Conservation (phyloP, 2,888 invertebrate genomes). For the Coenonympha arcania region DNA sequence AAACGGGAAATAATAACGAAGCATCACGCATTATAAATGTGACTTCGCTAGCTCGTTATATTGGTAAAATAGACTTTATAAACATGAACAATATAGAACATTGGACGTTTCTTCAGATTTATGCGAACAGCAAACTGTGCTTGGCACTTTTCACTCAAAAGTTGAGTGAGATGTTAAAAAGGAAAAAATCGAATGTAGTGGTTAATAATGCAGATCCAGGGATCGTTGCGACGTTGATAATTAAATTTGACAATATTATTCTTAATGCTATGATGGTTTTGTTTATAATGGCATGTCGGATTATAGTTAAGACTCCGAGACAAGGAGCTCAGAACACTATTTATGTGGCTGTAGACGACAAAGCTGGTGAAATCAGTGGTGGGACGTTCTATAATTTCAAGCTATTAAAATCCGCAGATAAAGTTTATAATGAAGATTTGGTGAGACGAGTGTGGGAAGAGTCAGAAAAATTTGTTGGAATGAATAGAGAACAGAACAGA, state of each 20-base stretch:
- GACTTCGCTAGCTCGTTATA: conserved; percentile 79
- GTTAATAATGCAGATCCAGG: conserved; percentile 87
- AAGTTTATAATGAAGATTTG: conserved; percentile 55
- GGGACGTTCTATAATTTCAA: conserved; percentile 72
- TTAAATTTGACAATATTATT: conserved; percentile 59
- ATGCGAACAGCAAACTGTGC: conserved; percentile 79
- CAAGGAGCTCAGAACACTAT: conserved; percentile 78
- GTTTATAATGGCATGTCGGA: conserved; percentile 39
- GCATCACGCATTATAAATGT: conserved; percentile 83
- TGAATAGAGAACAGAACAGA: neutral
- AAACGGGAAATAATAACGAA: conserved; percentile 56
- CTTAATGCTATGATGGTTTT: conserved; percentile 48
- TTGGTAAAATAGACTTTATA: conserved; percentile 77
- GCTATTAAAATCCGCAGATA: conserved; percentile 46
- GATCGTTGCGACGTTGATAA: conserved; percentile 82
- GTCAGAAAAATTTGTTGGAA: conserved; percentile 27
- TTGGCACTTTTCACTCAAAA: conserved; percentile 81
- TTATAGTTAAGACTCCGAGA: conserved; percentile 14
- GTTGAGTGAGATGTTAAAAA: conserved; percentile 75
- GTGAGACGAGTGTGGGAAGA: conserved; percentile 33
- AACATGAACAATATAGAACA: conserved; percentile 72
- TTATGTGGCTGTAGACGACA: conserved; percentile 78
- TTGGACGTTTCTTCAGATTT: conserved; percentile 56
- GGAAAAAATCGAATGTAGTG: conserved; percentile 77
- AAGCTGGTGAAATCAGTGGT: conserved; percentile 65